phyloP scores from a whole-genome alignment of 1,140 invertebrate genomes.

The Zaprionus davidi region DNA sequence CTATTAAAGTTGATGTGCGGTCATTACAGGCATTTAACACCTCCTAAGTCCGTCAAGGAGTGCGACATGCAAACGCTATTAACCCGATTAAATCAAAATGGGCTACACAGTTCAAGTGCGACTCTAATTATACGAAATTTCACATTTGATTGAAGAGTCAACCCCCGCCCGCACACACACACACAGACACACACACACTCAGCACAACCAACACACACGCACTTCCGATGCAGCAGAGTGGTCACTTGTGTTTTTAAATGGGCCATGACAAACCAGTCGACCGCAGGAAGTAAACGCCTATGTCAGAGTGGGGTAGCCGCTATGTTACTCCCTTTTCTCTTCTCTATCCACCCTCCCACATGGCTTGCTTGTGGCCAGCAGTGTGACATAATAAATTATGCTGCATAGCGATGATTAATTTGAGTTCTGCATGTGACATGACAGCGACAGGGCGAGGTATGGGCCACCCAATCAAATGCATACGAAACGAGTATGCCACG shows the following conservation, averaged over 20 bases:
- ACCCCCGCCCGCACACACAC: not conserved
- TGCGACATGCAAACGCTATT: constrained; percentile 76
- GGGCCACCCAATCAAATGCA: constrained; percentile 70
- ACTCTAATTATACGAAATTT: constrained; percentile 76
- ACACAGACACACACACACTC: not conserved
- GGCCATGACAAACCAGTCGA: constrained; percentile 66
- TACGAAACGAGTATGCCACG: constrained; percentile 59
- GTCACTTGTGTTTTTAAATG: constrained; percentile 62
- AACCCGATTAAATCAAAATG: constrained; percentile 79
- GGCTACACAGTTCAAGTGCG: constrained; percentile 31
- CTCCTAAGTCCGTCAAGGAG: constrained; percentile 45
- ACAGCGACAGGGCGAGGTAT: constrained; percentile 40
- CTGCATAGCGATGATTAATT: constrained; percentile 79
- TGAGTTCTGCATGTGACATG: constrained; percentile 69
- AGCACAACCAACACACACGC: constrained; percentile 17
- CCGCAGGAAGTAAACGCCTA: constrained; percentile 71
- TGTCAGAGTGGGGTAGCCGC: constrained; percentile 14
- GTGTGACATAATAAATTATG: constrained; percentile 83
- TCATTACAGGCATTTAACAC: constrained; percentile 78
- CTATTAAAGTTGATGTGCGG: constrained; percentile 72
- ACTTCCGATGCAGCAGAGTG: constrained; percentile 41
- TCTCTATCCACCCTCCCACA: not conserved
- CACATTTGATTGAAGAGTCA: constrained; percentile 75
- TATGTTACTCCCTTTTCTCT: not conserved
- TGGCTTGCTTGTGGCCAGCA: constrained; percentile 47